Conservation (phyloP, 2,113 vertebrate genomes). For the Empidonax traillii region DNA sequence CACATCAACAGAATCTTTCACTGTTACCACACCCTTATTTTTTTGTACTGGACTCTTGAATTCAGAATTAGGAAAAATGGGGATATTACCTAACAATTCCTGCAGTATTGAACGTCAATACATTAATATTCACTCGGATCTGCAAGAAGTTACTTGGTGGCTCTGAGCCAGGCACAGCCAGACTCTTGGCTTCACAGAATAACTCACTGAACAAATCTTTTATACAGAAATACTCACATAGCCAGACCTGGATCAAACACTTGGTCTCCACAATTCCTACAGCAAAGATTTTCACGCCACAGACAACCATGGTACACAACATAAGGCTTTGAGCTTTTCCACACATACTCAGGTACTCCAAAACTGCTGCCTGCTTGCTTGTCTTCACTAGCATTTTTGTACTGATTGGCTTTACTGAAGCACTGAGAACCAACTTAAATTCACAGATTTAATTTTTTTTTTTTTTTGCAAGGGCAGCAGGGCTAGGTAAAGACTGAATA, state of each 20-base stretch:
- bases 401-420: background rate
- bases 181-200: background rate
- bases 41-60: background rate
- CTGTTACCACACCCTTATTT: background rate
- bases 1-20: background rate
- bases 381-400: background rate
- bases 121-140: background rate
- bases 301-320: background rate
- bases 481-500: background rate
- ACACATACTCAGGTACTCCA: background rate
- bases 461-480: background rate
- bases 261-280: background rate
- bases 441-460: too few species aligned
- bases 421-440: background rate
- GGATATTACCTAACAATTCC: background rate
- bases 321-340: background rate
- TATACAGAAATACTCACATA: accelerated
- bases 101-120: background rate
- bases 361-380: background rate
- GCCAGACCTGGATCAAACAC: background rate
- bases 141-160: constrained; percentile 1
- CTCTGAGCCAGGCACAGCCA: background rate
- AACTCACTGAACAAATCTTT: background rate
- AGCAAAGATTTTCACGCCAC: background rate
- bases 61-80: background rate